A percentile compares a stretch with the other conserved stretches of the same genome.
phyloP scores from a whole-genome alignment of 2,797 vertebrate genomes.

The Alca torda region DNA sequence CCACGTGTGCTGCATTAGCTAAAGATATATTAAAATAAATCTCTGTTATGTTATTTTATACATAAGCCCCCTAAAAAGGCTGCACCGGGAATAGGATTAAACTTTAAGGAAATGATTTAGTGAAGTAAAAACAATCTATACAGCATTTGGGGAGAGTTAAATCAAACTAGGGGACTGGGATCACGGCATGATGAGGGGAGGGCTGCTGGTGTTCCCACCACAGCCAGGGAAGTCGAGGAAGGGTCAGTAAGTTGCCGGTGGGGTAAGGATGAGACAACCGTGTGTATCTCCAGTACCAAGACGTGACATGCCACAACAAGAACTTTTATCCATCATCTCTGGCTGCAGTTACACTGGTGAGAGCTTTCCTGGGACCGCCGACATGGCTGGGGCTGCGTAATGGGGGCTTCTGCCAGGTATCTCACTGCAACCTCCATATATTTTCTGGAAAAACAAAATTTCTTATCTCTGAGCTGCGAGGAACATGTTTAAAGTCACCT shows the following conservation, averaged over 20 bases:
- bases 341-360: rapidly evolving
- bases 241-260: background rate
- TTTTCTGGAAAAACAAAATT: background rate
- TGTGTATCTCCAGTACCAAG: too few relatives aligned
- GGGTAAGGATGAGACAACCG: rapidly evolving
- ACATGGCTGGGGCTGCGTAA: rapidly evolving
- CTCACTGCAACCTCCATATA: background rate
- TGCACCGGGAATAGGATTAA: background rate
- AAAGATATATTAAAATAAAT: background rate
- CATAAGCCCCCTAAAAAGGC: background rate
- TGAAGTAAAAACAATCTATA: background rate
- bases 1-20: background rate
- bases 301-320: rapidly evolving
- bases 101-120: conserved; percentile 24
- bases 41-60: conserved; percentile 14
- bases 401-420: rapidly evolving
- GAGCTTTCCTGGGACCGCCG: background rate
- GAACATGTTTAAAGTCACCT: background rate
- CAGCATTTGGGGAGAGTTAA: background rate
- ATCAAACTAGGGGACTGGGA: background rate
- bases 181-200: background rate
- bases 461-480: background rate
- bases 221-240: background rate
- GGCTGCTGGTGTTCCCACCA: background rate
- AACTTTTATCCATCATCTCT: background rate